Evolutionary conservation across 2,888 invertebrate species (phyloP).

Genomic region (Eubasilissa splendida): DNA sequence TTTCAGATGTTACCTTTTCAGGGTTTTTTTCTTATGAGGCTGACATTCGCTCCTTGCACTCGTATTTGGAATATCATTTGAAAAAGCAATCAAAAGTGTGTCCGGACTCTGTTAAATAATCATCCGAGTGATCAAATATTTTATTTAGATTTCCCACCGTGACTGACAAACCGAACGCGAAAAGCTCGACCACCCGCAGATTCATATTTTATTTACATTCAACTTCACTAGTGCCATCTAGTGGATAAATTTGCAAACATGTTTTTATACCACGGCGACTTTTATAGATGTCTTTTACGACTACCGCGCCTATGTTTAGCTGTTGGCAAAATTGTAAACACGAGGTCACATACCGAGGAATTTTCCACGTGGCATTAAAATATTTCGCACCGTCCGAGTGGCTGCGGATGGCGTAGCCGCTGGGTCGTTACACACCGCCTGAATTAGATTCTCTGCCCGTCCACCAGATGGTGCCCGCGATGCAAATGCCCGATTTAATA

Average conservation of each 20-base stretch:
- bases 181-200: not conserved
- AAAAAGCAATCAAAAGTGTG: too few relatives aligned
- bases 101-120: too few relatives aligned
- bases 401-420: not conserved
- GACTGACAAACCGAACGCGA: not conserved
- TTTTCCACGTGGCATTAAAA: slow-evolving; percentile 16
- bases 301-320: slow-evolving; percentile 20
- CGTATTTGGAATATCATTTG: too few relatives aligned
- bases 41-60: too few relatives aligned
- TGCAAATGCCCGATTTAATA: slow-evolving; percentile 48
- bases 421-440: not conserved
- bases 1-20: too few relatives aligned
- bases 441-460: slow-evolving; percentile 31
- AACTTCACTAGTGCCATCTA: slow-evolving; percentile 31
- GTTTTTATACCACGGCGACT: slow-evolving; percentile 22
- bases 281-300: slow-evolving; percentile 35
- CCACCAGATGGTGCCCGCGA: slow-evolving; percentile 49
- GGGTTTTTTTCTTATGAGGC: too few relatives aligned
- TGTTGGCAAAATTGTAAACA: slow-evolving; percentile 18
- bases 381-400: not conserved
- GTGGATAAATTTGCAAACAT: slow-evolving; percentile 28
- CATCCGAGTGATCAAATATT: too few relatives aligned
- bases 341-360: not conserved
- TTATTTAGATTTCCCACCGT: too few relatives aligned
- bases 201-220: slow-evolving; percentile 29